phyloP scores from a whole-genome alignment of 2,113 vertebrate species.

The Columbina picui region DNA sequence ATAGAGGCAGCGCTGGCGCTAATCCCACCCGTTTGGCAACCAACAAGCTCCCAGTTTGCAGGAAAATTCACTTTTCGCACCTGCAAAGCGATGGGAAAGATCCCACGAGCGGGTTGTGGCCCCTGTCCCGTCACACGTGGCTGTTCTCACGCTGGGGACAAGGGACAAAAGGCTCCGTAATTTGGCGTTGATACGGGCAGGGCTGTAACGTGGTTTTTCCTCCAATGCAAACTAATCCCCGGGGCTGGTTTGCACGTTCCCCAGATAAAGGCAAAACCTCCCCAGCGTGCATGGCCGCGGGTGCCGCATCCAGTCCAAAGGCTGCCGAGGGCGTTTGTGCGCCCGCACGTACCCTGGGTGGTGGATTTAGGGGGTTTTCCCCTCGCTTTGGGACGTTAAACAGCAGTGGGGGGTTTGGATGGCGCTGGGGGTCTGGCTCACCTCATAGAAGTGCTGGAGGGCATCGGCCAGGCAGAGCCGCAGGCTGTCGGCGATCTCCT shows the following conservation, averaged over 20 bases:
- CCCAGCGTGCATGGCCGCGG: neutral
- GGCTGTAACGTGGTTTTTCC: neutral
- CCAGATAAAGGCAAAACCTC: neutral
- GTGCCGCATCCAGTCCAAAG: neutral
- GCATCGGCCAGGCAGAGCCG: conserved; percentile 87
- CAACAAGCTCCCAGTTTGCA: neutral
- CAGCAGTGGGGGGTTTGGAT: too few species aligned
- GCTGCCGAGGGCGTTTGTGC: neutral
- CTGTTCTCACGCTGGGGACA: neutral
- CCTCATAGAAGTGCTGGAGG: conserved; percentile 90
- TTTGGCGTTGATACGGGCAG: rapidly evolving
- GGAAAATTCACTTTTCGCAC: neutral
- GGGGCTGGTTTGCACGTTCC: neutral
- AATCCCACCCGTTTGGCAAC: neutral
- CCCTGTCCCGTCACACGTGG: rapidly evolving
- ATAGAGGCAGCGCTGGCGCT: neutral
- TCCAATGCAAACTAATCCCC: rapidly evolving
- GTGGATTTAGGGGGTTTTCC: neutral
- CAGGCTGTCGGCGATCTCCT: conserved; percentile 91
- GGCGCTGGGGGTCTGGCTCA: conserved; percentile 5
- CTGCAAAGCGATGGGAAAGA: neutral
- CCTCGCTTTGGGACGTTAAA: neutral
- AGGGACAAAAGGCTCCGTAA: neutral
- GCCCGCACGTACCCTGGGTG: rapidly evolving
- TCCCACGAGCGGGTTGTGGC: neutral